Base-by-base conservation (phyloP, 2,888 invertebrate genomes). In the Polydrusus tereticollis region DNA sequence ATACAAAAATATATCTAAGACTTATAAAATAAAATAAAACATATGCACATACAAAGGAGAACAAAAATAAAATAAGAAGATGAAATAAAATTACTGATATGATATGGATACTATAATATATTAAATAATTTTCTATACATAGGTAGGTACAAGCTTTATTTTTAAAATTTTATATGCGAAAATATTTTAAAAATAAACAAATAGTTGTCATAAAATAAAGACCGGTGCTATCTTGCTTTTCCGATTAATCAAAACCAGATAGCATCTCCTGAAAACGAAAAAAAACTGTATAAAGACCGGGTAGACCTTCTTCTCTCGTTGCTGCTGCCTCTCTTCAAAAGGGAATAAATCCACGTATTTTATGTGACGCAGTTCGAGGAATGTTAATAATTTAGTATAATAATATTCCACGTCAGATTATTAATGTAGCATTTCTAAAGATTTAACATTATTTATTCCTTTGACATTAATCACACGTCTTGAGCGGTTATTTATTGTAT, bases 381-480 rank as follows among this genome's bases (percentile, higher is more conserved):
- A 76, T 78, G 77, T 76, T 69, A 73, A 77, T 78, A 78, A 78
- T 78, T 79, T 78, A 76, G 78, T 76, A 77, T 78, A 78, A 77
- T 77, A 77, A 77, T 79, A 77, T 76, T 76, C 77, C 74, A 65
- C 33, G 76, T 77, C 75, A 72, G 75, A 76, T 78, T 79, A 79
- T 77, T 78, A 78, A 79, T 79, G 77, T 73, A 66, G 77, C 77
- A 76, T 76, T 78, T 77, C 76, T 69, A 77, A 77, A 77, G 77
- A 76, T 70, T 75, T 76, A 75, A 76, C 76, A 72, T 78, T 78
- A 79, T 79, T 79, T 78, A 78, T 76, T 70, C 62, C 72, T 71
- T 74, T 77, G 78, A 78, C 78, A 79, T 79, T 79, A 79, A 78
- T 79, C 79, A 79, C 78, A 75, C 75, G 78, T 79, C 78, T 63